Evolutionary conservation across 2,888 invertebrate genomes (phyloP).

Genomic region (Oegoconia quadripuncta): DNA sequence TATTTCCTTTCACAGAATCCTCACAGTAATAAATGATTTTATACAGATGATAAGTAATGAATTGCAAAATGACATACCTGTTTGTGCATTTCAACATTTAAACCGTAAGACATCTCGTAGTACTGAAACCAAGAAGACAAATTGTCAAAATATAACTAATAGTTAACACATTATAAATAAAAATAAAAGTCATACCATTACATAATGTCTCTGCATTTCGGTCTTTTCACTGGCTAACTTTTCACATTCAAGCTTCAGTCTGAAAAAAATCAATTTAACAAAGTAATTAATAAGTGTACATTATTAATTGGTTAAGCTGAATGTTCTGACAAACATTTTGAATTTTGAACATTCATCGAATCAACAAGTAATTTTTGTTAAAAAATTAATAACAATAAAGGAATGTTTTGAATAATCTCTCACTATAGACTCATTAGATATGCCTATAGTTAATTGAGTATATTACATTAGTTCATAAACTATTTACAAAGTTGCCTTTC

Average conservation of each 20-base stretch:
- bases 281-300: slow-evolving; percentile 1
- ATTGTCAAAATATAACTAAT: slow-evolving; percentile 19
- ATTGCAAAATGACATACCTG: slow-evolving; percentile 82
- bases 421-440: too few species aligned
- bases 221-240: slow-evolving; percentile 98
- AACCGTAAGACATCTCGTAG: slow-evolving; percentile 97
- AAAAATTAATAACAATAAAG: too few species aligned
- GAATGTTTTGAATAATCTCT: too few species aligned
- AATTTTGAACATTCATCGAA: too few species aligned
- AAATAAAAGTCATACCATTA: slow-evolving; percentile 87
- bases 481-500: too few species aligned
- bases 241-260: slow-evolving; percentile 98
- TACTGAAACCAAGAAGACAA: slow-evolving; percentile 82
- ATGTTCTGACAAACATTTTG: too few species aligned
- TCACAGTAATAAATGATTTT: background rate
- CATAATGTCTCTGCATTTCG: slow-evolving; percentile 99
- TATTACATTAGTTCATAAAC: too few species aligned
- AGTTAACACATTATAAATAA: slow-evolving; percentile 19
- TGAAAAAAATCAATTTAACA: slow-evolving; percentile 58
- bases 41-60: slow-evolving; percentile 1
- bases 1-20: background rate
- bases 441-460: too few species aligned
- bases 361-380: too few species aligned
- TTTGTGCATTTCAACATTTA: slow-evolving; percentile 98
- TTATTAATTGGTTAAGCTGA: too few species aligned